phyloP scores from a whole-genome alignment of 2,113 vertebrate species.

The Andinoacara biseriatus region DNA sequence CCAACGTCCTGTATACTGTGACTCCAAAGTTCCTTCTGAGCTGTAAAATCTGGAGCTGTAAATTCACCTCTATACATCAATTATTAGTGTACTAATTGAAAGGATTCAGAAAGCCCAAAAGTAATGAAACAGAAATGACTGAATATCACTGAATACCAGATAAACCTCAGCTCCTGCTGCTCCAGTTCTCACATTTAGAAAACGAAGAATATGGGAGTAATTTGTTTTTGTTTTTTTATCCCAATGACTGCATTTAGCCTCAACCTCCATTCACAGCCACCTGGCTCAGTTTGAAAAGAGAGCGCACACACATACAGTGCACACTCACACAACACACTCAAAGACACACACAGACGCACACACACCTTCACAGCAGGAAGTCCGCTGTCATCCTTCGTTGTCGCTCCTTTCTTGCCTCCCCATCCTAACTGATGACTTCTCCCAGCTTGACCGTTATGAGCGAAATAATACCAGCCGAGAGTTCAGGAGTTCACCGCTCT shows the following conservation, averaged over 20 bases:
- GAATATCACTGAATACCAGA: neutral
- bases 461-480: conserved; percentile 47
- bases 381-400: conserved; percentile 28
- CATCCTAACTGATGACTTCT: conserved; percentile 46
- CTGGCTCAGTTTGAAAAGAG: neutral
- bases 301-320: neutral
- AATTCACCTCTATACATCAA: neutral
- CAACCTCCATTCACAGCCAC: conserved; percentile 11
- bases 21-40: neutral
- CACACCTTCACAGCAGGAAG: neutral
- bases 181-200: neutral
- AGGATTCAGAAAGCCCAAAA: neutral
- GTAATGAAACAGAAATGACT: neutral
- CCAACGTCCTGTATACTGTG: neutral
- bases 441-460: conserved; percentile 35
- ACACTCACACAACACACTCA: neutral
- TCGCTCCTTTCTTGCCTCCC: neutral
- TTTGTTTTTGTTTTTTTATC: neutral
- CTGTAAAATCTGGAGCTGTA: neutral
- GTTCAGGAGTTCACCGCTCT: conserved; percentile 67
- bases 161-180: neutral
- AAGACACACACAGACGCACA: neutral
- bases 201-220: conserved; percentile 6
- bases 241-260: conserved; percentile 2
- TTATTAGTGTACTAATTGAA: conserved; percentile 6